phyloP scores from a whole-genome alignment of 2,113 vertebrate species.

The Nycticryphes semicollaris region DNA sequence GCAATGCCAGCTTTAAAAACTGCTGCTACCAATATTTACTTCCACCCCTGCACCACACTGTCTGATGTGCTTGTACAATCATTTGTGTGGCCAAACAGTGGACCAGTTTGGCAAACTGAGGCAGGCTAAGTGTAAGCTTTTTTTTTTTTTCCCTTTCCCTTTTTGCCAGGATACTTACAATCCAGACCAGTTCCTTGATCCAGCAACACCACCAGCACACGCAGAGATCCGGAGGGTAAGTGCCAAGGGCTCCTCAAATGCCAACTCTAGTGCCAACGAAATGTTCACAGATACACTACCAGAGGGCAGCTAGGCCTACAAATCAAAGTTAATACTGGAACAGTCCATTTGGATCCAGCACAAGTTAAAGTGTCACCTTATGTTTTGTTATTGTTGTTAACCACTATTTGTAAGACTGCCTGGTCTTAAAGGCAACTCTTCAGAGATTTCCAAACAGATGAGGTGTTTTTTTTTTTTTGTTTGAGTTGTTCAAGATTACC shows the following conservation, averaged over 20 bases:
- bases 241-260: neutral
- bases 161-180: neutral
- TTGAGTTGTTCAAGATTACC: neutral
- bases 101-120: neutral
- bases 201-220: neutral
- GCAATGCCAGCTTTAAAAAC: neutral
- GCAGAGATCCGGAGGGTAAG: neutral
- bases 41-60: neutral
- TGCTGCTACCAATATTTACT: constrained; percentile 22
- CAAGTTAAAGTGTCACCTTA: neutral
- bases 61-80: neutral
- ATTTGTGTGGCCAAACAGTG: neutral
- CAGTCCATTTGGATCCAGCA: neutral
- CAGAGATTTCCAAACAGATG: neutral
- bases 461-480: neutral
- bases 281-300: neutral
- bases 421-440: neutral
- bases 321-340: neutral
- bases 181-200: neutral
- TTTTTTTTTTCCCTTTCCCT: neutral
- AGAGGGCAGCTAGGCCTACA: neutral
- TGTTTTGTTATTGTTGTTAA: neutral
- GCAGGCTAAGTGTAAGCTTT: neutral
- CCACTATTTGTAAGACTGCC: rapidly evolving
- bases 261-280: neutral